Evolutionary conservation across 2,888 invertebrate genomes (phyloP).

Genomic region (Sturmia bella): DNA sequence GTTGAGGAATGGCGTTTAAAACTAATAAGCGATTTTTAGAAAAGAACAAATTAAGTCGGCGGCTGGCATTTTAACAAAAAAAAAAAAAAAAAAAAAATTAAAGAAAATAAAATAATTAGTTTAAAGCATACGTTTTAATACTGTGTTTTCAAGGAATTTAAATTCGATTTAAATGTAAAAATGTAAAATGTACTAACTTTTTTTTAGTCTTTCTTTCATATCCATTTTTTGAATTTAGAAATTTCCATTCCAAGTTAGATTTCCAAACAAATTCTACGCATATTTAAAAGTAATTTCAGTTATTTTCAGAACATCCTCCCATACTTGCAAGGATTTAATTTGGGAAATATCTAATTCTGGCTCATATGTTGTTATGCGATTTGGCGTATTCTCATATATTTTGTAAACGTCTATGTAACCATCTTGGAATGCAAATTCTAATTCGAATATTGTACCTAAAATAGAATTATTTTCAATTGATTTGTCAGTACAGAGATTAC

Average conservation of each 20-base stretch:
- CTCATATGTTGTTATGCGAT: constrained; percentile 76
- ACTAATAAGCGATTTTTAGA: constrained; percentile 1
- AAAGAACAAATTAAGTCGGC: background rate
- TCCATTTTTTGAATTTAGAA: constrained; percentile 55
- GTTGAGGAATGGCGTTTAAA: background rate
- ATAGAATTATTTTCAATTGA: constrained; percentile 73
- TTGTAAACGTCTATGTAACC: constrained; percentile 77
- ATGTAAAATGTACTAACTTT: constrained; percentile 58
- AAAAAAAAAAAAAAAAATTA: constrained; percentile 7
- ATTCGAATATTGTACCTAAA: constrained; percentile 78
- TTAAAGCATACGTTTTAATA: constrained; percentile 59
- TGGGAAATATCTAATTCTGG: constrained; percentile 75
- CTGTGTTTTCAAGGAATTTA: constrained; percentile 51
- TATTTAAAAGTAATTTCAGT: constrained; percentile 77
- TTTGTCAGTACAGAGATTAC: constrained; percentile 59
- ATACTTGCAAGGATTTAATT: constrained; percentile 79
- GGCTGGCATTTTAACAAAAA: background rate
- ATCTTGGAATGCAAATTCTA: constrained; percentile 78
- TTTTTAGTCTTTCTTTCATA: constrained; percentile 28
- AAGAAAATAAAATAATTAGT: constrained; percentile 28
- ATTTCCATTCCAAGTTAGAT: constrained; percentile 65
- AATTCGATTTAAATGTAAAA: background rate
- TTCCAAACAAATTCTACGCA: constrained; percentile 54
- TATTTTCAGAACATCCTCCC: constrained; percentile 80
- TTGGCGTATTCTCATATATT: constrained; percentile 74